Evolutionary conservation across 2,797 vertebrate species (phyloP), one percentile per base, ranked within the genome.

Genomic region (Aeoliscus strigatus): DNA sequence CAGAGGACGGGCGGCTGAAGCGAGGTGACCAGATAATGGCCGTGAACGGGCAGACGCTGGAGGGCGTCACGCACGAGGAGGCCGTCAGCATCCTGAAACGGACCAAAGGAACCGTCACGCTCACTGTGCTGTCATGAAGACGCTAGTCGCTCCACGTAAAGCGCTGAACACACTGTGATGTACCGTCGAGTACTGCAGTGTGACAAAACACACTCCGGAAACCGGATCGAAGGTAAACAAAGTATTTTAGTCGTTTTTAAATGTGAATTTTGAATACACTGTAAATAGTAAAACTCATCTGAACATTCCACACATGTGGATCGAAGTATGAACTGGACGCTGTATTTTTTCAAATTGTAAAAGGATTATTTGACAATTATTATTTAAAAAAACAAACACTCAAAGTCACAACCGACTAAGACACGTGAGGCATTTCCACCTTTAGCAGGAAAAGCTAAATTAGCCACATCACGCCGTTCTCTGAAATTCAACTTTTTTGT

Each of bases 1-100:
- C 94, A 0, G 95, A 98, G 84, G 96, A 98, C 14, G 94, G 96
- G 9, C 93, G 88, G 11, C 86, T 99, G 47, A 98, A 96, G 73
- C 88, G 96, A 1, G 96, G 96, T 0, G 96, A 99, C 82, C 96
- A 99, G 74, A 96, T 99, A 46, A 91, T 99, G 59, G 94, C 96
- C 1, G 96, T 99, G 25, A 98, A 96, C 9, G 91, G 91, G 8
- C 94, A 96, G 76, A 93, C 87, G 50, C 88, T 99, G 58, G 95
- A 99, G 58, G 93, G 93, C 1, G 93, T 96, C 15, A 97, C 94
- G 12, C 96, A 99, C 0, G 96, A 98, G 77, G 96, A 99, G 68
- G 96, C 96, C 0, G 94, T 99, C 1, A 86, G 91, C 66, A 94
- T 96, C 77, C 85, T 99, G 55, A 99, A 98, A 73, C 89, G 90